Conservation (phyloP, 2,888 invertebrate species). For the Elmis aenea region DNA sequence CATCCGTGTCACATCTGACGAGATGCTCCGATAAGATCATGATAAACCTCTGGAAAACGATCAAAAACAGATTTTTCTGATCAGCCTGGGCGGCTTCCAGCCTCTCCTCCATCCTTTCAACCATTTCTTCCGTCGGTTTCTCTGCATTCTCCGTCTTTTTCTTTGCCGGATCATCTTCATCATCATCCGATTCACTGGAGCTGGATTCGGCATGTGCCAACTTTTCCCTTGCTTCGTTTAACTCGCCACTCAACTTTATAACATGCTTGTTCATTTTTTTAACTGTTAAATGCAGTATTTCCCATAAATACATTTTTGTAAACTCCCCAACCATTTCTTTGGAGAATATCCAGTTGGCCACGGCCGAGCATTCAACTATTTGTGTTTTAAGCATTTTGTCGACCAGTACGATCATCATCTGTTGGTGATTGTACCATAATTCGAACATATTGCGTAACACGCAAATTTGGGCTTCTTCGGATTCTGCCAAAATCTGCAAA, state of each 20-base stretch:
- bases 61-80: slow-evolving; percentile 93
- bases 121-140: slow-evolving; percentile 73
- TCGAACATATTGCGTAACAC: slow-evolving; percentile 89
- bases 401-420: slow-evolving; percentile 94
- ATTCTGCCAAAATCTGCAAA: slow-evolving; percentile 77
- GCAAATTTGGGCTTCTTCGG: slow-evolving; percentile 93
- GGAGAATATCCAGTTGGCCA: slow-evolving; percentile 97
- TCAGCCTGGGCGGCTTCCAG: slow-evolving; percentile 92
- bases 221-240: slow-evolving; percentile 81
- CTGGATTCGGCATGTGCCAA: slow-evolving; percentile 77
- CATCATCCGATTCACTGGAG: slow-evolving; percentile 78
- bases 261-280: slow-evolving; percentile 97
- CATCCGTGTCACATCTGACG: slow-evolving; percentile 88
- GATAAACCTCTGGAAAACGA: slow-evolving; percentile 97
- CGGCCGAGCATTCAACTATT: slow-evolving; percentile 93
- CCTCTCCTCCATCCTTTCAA: slow-evolving; percentile 94
- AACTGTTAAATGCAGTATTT: slow-evolving; percentile 91
- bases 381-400: slow-evolving; percentile 98
- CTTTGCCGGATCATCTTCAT: slow-evolving; percentile 51
- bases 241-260: slow-evolving; percentile 72
- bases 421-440: slow-evolving; percentile 93
- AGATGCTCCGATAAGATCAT: slow-evolving; percentile 97
- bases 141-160: slow-evolving; percentile 48
- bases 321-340: slow-evolving; percentile 89
- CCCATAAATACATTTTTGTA: slow-evolving; percentile 94